Conservation (phyloP, 1,140 invertebrate genomes). For the Bombus haemorrhoidalis region DNA sequence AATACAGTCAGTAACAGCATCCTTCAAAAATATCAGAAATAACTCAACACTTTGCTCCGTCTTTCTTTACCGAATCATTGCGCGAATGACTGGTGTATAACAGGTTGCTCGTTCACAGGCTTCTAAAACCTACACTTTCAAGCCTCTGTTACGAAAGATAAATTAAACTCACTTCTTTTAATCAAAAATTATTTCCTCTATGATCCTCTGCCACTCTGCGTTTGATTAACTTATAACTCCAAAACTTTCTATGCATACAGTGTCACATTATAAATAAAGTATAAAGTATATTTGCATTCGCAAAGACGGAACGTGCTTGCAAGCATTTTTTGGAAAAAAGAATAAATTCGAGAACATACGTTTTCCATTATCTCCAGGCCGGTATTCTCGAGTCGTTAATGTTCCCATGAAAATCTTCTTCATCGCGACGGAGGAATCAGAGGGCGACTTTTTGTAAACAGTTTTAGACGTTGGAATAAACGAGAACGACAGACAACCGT, state of each 20-base stretch:
- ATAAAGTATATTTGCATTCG: not conserved
- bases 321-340: not conserved
- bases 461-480: not conserved
- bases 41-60: not conserved
- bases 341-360: not conserved
- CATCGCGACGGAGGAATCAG: constrained; percentile 9
- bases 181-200: not conserved
- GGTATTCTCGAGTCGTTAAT: not conserved
- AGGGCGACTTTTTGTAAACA: not conserved
- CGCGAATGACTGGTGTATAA: not conserved
- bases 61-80: not conserved
- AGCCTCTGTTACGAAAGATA: not conserved
- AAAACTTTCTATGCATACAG: not conserved
- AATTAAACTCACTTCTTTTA: not conserved
- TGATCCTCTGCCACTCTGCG: not conserved
- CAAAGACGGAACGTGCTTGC: not conserved
- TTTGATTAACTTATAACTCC: not conserved
- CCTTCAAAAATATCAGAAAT: not conserved
- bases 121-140: not conserved
- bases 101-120: not conserved
- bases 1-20: not conserved
- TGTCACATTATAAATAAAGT: not conserved
- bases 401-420: not conserved
- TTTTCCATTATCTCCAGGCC: not conserved
- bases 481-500: not conserved